A percentile compares a stretch with the other conserved stretches of the same genome.
phyloP scores from a whole-genome alignment of 2,113 vertebrate genomes.

The Corythaixoides concolor region DNA sequence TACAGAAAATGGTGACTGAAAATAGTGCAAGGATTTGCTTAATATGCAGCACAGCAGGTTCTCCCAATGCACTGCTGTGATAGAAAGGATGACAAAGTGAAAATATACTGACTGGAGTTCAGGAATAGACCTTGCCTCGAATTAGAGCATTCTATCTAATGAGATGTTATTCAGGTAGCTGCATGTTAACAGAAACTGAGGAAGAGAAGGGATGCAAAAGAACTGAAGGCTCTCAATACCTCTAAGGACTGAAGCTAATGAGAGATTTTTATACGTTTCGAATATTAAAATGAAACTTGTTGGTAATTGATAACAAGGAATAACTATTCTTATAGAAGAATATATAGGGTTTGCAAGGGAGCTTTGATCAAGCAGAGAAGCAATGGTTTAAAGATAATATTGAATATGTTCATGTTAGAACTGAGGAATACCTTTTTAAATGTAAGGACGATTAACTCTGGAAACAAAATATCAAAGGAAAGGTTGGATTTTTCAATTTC shows the following conservation, averaged over 20 bases:
- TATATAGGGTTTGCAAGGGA: not conserved
- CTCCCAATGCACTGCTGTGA: not conserved
- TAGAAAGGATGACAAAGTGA: not conserved
- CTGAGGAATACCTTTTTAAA: not conserved
- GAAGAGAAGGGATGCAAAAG: not conserved
- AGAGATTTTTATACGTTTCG: not conserved
- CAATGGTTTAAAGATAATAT: not conserved
- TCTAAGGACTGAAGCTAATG: not conserved
- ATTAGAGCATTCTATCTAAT: not conserved
- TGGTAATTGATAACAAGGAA: not conserved
- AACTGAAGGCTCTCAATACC: not conserved
- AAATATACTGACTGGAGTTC: not conserved
- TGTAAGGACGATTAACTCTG: not conserved
- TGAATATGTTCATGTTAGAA: not conserved
- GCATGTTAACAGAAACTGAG: not conserved
- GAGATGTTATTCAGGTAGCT: not conserved
- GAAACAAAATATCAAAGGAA: not conserved
- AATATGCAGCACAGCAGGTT: not conserved
- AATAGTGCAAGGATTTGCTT: not conserved
- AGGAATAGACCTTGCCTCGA: not conserved
- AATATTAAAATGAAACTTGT: not conserved
- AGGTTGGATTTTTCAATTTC: not conserved
- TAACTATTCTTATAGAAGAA: not conserved
- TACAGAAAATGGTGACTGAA: not conserved
- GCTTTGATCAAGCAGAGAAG: not conserved